phyloP scores from a whole-genome alignment of 1,140 invertebrate species.

The Latrodectus geometricus region DNA sequence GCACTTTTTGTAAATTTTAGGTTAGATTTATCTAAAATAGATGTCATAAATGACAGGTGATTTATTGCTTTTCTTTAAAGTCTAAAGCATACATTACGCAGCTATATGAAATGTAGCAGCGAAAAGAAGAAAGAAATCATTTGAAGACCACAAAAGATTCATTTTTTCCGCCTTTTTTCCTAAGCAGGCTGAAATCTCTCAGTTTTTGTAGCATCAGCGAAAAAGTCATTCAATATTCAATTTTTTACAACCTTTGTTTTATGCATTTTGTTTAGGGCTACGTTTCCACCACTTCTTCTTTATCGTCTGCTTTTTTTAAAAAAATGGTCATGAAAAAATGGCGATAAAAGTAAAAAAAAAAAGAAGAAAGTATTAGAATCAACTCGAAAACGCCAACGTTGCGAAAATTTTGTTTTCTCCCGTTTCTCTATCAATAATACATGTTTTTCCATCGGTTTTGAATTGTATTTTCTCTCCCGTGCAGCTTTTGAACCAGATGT shows the following conservation, averaged over 20 bases:
- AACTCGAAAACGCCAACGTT: conserved; percentile 21
- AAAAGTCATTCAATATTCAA: conserved; percentile 58
- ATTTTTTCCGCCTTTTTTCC: not conserved
- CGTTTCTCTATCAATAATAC: conserved; percentile 54
- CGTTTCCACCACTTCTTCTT: not conserved
- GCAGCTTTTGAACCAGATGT: conserved; percentile 35
- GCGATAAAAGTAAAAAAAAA: conserved; percentile 3
- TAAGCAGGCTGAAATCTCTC: not conserved
- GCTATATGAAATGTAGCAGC: not conserved
- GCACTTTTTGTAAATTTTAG: no score
- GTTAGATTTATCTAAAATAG: not conserved
- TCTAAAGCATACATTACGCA: not conserved
- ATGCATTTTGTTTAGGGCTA: conserved; percentile 27
- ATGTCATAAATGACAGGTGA: not conserved
- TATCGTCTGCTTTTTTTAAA: conserved; percentile 25
- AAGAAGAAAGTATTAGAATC: not conserved
- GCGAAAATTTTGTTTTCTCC: conserved; percentile 34
- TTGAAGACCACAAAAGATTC: conserved; percentile 13
- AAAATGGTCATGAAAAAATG: not conserved
- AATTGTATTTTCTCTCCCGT: conserved; percentile 44
- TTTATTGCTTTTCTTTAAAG: conserved; percentile 17
- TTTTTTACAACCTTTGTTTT: conserved; percentile 50
- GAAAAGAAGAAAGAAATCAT: not conserved
- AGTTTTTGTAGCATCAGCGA: conserved; percentile 41
- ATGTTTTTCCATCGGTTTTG: conserved; percentile 47